Percentiles rank a stretch among this genome's conserved stretches.
phyloP scores from a whole-genome alignment of 2,113 vertebrate species.

The Pogona vitticeps region DNA sequence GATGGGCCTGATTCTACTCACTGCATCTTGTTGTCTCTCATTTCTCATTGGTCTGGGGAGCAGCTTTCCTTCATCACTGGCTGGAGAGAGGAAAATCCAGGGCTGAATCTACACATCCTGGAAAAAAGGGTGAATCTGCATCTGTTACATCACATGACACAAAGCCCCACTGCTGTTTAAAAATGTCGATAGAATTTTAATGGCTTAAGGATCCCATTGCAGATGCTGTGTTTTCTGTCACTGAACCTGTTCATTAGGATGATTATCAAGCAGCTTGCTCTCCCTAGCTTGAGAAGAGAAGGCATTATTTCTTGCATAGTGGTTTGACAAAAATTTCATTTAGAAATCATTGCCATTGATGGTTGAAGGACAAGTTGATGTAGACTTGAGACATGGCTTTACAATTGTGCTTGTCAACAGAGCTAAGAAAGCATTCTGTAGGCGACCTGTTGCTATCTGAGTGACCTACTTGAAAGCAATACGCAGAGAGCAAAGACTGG shows the following conservation, averaged over 20 bases:
- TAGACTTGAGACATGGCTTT: slow-evolving; percentile 30
- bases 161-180: no score
- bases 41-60: no score
- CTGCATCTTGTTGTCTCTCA: no score
- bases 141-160: no score
- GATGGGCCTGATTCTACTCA: no score
- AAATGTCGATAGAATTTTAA: slow-evolving; percentile 42
- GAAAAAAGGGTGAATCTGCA: no score
- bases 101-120: no score
- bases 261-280: slow-evolving; percentile 49
- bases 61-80: no score
- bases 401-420: not conserved
- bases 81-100: no score
- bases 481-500: not conserved
- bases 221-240: slow-evolving; percentile 40
- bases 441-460: not conserved
- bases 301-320: slow-evolving; percentile 35
- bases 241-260: slow-evolving; percentile 45
- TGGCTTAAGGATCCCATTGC: slow-evolving; percentile 39
- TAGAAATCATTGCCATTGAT: slow-evolving; percentile 46
- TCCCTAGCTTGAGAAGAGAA: slow-evolving; percentile 42
- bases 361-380: slow-evolving; percentile 39
- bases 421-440: not conserved
- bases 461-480: not conserved
- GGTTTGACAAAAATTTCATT: slow-evolving; percentile 50